Percentiles rank a stretch among this genome's conserved stretches.
These are phyloP conservation scores for Amblyjoppa proteus DNA, from an alignment of 2,888 invertebrate species.

Conservation along the genomic window DNA sequence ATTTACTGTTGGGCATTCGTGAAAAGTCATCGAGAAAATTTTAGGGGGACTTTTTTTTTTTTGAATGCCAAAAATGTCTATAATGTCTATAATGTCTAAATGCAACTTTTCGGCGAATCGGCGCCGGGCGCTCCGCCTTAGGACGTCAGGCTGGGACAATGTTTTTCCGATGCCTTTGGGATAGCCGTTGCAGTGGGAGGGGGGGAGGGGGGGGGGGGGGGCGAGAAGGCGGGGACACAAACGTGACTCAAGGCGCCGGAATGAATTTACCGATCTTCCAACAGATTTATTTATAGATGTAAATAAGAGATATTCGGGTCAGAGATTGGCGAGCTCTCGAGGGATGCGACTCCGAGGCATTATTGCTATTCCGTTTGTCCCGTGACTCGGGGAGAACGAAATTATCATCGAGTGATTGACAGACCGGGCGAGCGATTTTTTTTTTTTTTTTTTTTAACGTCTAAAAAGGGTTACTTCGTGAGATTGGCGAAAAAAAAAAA, in stretches of 20 bases:
- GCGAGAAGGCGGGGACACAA: background rate
- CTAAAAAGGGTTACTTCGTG: background rate
- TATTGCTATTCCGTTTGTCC: background rate
- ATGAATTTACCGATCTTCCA: conserved; percentile 14
- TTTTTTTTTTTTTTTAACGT: background rate
- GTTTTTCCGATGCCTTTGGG: background rate
- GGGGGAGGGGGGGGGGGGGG: no score
- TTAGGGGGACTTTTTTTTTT: background rate
- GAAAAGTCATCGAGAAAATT: no score
- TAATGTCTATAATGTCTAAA: background rate
- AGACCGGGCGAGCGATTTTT: background rate
- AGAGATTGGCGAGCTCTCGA: conserved; percentile 4
- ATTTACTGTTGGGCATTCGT: no score
- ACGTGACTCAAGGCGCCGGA: conserved; percentile 19
- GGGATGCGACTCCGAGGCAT: background rate
- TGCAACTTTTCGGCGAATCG: conserved; percentile 5
- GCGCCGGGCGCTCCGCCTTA: background rate
- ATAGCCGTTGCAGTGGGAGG: background rate
- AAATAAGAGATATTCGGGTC: conserved; percentile 33
- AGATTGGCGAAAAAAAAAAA: background rate
- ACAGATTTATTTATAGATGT: conserved; percentile 17
- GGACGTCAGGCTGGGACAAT: background rate
- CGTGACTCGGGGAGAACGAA: background rate
- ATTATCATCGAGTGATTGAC: background rate
- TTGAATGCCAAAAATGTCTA: background rate